Conservation (phyloP, 2,113 vertebrate species). For the Oreochromis aureus region DNA sequence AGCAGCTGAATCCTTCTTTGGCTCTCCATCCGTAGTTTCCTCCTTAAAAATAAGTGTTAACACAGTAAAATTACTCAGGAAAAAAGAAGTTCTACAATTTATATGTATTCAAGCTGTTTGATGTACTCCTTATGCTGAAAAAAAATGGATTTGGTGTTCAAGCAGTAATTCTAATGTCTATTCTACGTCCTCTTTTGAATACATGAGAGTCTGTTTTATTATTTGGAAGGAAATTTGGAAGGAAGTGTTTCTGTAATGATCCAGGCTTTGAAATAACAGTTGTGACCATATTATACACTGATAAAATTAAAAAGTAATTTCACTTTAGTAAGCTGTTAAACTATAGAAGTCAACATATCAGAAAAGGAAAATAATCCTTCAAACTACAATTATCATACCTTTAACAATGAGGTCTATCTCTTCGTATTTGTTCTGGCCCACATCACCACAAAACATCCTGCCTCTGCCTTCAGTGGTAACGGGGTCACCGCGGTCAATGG, state of each 20-base stretch:
- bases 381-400: slow-evolving; percentile 20
- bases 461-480: slow-evolving; percentile 59
- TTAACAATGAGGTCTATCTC: slow-evolving; percentile 78
- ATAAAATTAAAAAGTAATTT: background rate
- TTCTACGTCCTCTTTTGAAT: background rate
- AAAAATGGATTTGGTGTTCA: background rate
- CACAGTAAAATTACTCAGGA: background rate
- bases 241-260: background rate
- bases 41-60: slow-evolving; percentile 43
- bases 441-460: slow-evolving; percentile 78
- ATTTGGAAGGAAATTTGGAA: background rate
- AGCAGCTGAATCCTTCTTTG: slow-evolving; percentile 80
- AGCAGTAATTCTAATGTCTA: background rate
- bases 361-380: background rate
- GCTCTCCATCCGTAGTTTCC: slow-evolving; percentile 82
- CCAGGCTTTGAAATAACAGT: background rate
- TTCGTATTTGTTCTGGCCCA: slow-evolving; percentile 81
- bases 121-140: background rate
- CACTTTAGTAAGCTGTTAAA: background rate
- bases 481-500: slow-evolving; percentile 75
- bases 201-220: background rate
- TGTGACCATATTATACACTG: background rate
- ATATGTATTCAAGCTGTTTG: background rate
- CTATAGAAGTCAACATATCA: background rate
- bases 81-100: background rate